Base-by-base conservation (phyloP, 2,113 vertebrate genomes). In the Acanthisitta chloris region DNA sequence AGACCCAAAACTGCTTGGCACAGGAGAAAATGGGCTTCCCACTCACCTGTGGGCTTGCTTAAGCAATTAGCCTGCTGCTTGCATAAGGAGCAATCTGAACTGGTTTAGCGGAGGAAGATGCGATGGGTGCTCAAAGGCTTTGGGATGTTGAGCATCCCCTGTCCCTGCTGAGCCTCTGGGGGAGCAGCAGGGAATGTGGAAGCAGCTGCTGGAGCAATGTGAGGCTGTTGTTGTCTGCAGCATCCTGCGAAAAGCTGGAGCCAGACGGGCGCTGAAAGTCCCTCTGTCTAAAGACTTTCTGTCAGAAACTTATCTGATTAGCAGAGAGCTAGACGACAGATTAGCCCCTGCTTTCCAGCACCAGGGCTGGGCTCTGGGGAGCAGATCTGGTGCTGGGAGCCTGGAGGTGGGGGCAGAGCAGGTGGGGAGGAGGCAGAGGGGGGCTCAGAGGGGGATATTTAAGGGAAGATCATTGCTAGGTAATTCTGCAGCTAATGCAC, bases 1-100 rank as follows among this genome's bases (percentile, higher is more conserved):
- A 98, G 98, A 97, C 94, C 93, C 94, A 97, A 98, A 99, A 98
- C 96, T 98, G 98, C 98, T 98, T 97, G 98, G 97, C 97, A 87
- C 96, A 95, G 98, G 97, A 98, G 97, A 98, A 98, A 98, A 96
- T 78, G 96, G 86, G 94, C 92, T 96, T 97, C 98, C 96, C 94
- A 81, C 96, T 97, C 95, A 96, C 96, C 96, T 97, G 97, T 98
- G 96, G 89, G 91, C 90, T 92, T 65, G 91, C 93, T 81, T 88
- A n/a, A 88, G 91, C 73, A 65, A 93, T 91, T 90, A 96, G 92
- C 73, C 81, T 90, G 73, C 85, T 91, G 95, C 95, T 98, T 97
- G 97, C 96, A 96, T 97, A 94, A 97, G 97, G 97, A 88, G 71
- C 81, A 15, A 65, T 76, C 78, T 2, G 81, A 54, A 9, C 45